Base-by-base conservation (phyloP, 2,888 invertebrate species). In the Parelbella ahira region DNA sequence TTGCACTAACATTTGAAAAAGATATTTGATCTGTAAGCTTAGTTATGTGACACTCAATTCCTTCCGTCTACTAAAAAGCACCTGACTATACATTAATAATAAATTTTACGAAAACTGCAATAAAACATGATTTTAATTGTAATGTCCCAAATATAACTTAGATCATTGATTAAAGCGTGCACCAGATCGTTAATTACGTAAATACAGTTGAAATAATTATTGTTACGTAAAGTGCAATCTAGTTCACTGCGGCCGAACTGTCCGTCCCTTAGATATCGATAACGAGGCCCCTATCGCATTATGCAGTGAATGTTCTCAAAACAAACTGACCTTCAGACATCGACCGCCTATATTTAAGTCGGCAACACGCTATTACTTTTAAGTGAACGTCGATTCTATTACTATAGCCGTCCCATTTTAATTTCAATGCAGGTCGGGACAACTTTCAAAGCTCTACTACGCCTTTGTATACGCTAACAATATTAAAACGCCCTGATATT, bases 281-380 rank as follows among this genome's bases (percentile, higher is more conserved):
- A 37, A 15, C 29, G 23, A 5, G 15, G 15, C 37, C 10, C 10
- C 15, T 20, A 37, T 37, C 21, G 10, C 12, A 29, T 30, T 38
- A 30, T 38, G 9, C 38, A 30, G 38, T 38, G 24, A 38, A 30
- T 30, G 30, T 38, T 38, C 20, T 6, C 18, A 20, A 27, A 28
- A 29, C 37, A 23, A 27, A 29, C 29, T 29, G 29, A 37, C 37
- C 37, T 37, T 37, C 37, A 37, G 28, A 2, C 23, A 29, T 29
- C 29, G 19, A 4, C 6, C 9, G 37, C 37, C 23, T 29, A 10
- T 37, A 37, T 37, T 37, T 15, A 29, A 37, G 15, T 29, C 13
- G 24, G 20, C 18, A 25, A 33, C 12, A 19, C 18, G 19, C 5
- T 36, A 25, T 37, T 20, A 28, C 20, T 27, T 37, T 28, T 28